Evolutionary conservation across 2,888 invertebrate species (phyloP).

Genomic region (Dryobotodes eremita): DNA sequence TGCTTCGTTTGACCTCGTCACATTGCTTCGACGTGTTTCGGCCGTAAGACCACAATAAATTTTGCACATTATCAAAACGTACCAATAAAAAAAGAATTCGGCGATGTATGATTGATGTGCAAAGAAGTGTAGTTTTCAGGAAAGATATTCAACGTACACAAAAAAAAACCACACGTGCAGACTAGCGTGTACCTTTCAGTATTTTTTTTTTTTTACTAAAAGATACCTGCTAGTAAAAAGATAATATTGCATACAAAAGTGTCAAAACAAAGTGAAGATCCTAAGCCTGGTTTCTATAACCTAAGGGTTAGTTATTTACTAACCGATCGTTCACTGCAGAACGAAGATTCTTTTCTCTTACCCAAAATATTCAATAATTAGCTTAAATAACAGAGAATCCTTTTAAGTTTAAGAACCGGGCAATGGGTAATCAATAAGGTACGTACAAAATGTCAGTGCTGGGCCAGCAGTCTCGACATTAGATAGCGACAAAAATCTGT

Average conservation of each 20-base stretch:
- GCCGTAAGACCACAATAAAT: neutral
- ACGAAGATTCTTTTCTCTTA: neutral
- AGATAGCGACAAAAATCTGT: too few relatives aligned
- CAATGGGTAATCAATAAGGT: neutral
- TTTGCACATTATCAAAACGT: neutral
- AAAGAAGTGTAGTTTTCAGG: neutral
- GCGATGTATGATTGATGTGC: neutral
- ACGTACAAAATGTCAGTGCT: conserved; percentile 29
- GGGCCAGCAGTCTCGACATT: too few relatives aligned
- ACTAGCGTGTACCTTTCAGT: neutral
- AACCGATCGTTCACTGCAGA: neutral
- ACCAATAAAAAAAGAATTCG: neutral
- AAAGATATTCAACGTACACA: neutral
- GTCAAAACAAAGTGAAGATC: neutral
- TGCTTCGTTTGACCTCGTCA: neutral
- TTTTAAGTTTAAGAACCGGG: neutral
- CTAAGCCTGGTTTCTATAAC: neutral
- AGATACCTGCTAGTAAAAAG: neutral
- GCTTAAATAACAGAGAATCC: too few relatives aligned
- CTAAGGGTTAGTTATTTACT: neutral
- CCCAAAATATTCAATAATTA: neutral
- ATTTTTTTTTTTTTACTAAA: neutral
- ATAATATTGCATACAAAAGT: neutral
- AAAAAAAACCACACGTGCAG: neutral
- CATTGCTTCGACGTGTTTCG: neutral